Base-by-base conservation (phyloP, 2,888 invertebrate genomes). In the Dolichopus griseipennis region DNA sequence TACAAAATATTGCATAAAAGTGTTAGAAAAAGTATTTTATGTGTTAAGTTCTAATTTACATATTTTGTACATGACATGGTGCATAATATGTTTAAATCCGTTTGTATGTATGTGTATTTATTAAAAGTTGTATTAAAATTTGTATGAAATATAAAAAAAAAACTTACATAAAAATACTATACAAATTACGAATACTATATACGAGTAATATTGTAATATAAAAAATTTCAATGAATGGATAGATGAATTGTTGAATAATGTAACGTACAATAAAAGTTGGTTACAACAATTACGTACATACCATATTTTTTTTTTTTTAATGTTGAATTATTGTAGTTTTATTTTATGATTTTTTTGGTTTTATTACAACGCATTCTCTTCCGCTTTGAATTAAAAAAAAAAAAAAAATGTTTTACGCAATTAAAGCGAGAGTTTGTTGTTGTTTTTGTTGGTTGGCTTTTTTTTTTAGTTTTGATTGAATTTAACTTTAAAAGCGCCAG, bases 291-390 rank as follows among this genome's bases (percentile, higher is more conserved):
- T 37, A 37, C 15, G 52, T 52, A 18, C 15, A 18, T 52, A 15
- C n/a, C 18, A 6, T 52, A 52, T 18, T 52, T 18, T 52, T 52
- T 15, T 52, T 52, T 52, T 52, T 52, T 9, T 41, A 2, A 6
- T 41, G 41, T 27, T 27, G 27, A 9, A 27, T 27, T 4, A 5
- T 27, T 27, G 41, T 41, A 6, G 9, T 9, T 41, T 12, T 15
- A 2, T 41, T 41, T 41, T 41, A 6, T 41, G 41, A 1, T 41
- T 41, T 41, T 41, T 41, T 9, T 41, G 2, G 8, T 41, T 9
- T 52, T 52, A 52, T n/a, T 52, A 52, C n/a, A 52, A 52, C 52
- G 52, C 52, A 52, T 52, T 52, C 52, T 52, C 52, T 52, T 52
- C 52, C 52, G 52, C 18, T 52, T 15, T 52, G 52, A 52, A 52